phyloP scores from a whole-genome alignment of 2,113 vertebrate species.

The Engraulis encrasicolus region DNA sequence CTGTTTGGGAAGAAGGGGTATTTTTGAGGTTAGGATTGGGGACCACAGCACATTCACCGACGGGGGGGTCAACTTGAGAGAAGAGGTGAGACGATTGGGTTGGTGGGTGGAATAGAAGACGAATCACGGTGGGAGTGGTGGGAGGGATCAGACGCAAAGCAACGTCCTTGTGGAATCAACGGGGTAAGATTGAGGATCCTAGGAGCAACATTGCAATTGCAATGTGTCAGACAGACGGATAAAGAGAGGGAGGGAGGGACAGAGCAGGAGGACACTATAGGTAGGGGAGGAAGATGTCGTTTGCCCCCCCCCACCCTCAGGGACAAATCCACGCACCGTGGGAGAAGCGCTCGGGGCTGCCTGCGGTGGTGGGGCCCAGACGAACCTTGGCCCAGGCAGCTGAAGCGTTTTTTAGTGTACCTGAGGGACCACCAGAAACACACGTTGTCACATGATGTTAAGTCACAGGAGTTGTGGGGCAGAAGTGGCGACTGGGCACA shows the following conservation, averaged over 20 bases:
- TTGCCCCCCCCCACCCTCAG: slow-evolving; percentile 31
- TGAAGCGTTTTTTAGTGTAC: slow-evolving; percentile 69
- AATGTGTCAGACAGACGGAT: not conserved
- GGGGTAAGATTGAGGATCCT: too few species aligned
- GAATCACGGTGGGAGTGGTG: not conserved
- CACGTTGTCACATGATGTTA: slow-evolving; percentile 47
- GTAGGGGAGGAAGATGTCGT: not conserved
- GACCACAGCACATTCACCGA: not conserved
- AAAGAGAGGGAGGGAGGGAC: slow-evolving; percentile 8
- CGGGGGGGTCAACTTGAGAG: not conserved
- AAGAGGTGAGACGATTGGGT: not conserved
- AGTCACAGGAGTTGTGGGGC: not conserved
- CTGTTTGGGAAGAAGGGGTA: too few species aligned
- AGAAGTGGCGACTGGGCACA: too few species aligned
- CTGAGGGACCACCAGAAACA: slow-evolving; percentile 68
- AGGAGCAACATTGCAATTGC: too few species aligned
- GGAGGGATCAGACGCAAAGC: too few species aligned
- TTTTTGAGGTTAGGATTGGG: not conserved
- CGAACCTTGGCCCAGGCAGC: slow-evolving; percentile 66
- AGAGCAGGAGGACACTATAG: not conserved
- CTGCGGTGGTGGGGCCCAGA: slow-evolving; percentile 65
- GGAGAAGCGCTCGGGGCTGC: slow-evolving; percentile 67
- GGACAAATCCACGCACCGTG: slow-evolving; percentile 73
- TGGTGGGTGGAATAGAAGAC: not conserved
- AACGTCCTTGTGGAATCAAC: too few species aligned